phyloP scores from a whole-genome alignment of 2,113 vertebrate species.

The Limanda limanda region DNA sequence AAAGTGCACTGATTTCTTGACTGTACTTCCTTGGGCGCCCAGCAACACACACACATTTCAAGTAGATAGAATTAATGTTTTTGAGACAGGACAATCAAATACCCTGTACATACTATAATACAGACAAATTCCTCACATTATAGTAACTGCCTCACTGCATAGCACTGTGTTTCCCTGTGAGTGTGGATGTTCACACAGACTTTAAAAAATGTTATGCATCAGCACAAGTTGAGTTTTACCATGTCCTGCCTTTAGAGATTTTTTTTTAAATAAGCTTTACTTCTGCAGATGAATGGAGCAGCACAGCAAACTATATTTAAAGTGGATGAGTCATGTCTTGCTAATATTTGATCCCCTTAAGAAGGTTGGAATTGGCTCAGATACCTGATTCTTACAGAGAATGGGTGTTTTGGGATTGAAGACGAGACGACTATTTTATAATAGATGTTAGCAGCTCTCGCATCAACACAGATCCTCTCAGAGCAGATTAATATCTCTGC shows the following conservation, averaged over 20 bases:
- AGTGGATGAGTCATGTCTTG: slow-evolving; percentile 2
- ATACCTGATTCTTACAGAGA: neutral
- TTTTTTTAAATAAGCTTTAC: neutral
- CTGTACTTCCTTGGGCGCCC: neutral
- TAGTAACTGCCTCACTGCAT: neutral
- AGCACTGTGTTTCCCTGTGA: neutral
- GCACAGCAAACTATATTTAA: neutral
- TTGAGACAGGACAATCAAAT: neutral
- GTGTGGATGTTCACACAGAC: neutral
- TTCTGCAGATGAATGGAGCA: slow-evolving; percentile 11
- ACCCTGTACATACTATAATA: no score
- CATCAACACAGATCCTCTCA: neutral
- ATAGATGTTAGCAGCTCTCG: neutral
- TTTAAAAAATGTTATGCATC: neutral
- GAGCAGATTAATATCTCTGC: neutral
- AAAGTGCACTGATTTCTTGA: no score
- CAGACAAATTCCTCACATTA: neutral
- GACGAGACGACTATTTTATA: neutral
- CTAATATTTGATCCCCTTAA: neutral
- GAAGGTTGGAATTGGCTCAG: neutral
- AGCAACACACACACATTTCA: neutral
- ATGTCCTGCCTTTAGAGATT: slow-evolving; percentile 1
- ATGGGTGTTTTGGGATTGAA: neutral
- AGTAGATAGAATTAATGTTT: neutral
- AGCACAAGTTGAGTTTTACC: neutral